phyloP scores from a whole-genome alignment of 1,140 invertebrate species.

The Hylyphantes graminicola region DNA sequence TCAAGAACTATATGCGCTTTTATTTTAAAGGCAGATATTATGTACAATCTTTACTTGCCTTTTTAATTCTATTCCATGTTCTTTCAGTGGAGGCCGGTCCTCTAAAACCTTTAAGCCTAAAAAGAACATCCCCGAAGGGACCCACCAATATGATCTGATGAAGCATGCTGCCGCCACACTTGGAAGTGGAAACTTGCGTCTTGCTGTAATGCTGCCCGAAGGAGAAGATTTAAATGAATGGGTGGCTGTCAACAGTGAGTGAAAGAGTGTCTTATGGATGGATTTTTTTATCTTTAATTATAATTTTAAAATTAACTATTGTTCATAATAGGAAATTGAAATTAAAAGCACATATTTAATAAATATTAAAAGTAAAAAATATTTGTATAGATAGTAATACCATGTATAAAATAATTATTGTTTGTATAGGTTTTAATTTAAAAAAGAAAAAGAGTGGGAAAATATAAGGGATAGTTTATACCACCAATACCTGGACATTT shows the following conservation, averaged over 20 bases:
- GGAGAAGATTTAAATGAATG: constrained; percentile 99
- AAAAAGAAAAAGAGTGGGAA: no score
- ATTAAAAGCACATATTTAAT: not conserved
- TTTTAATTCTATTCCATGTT: constrained; percentile 6
- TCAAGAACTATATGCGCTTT: no score
- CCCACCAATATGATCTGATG: constrained; percentile 99
- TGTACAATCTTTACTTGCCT: not conserved
- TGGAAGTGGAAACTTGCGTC: constrained; percentile 94
- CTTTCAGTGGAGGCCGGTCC: constrained; percentile 79
- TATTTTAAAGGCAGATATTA: no score
- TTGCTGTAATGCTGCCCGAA: constrained; percentile 97
- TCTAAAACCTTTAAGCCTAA: constrained; percentile 99
- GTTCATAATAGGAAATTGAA: not conserved
- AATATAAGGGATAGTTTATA: no score
- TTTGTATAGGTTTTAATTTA: not conserved
- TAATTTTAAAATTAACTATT: not conserved
- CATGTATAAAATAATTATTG: not conserved
- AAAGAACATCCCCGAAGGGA: constrained; percentile 98
- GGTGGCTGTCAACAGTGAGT: constrained; percentile 74
- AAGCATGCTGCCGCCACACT: constrained; percentile 98
- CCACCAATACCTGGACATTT: no score
- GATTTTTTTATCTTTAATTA: not conserved
- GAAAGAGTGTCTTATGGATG: not conserved
- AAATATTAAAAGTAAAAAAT: not conserved
- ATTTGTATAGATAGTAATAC: not conserved